Evolutionary conservation across 2,888 invertebrate species (phyloP).

Genomic region (Maniola hyperantus): DNA sequence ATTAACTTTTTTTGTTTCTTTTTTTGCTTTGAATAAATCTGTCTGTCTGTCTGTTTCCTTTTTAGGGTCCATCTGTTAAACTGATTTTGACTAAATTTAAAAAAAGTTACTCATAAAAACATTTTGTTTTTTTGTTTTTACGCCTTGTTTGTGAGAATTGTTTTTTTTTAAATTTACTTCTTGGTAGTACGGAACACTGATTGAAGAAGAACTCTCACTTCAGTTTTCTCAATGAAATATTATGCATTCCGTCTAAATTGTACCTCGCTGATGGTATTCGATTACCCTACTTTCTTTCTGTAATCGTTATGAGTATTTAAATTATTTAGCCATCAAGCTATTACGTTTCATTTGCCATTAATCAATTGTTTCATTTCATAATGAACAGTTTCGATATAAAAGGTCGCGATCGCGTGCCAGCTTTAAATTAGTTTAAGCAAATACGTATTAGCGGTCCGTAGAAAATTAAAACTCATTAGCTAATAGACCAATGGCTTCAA

Average conservation of each 20-base stretch:
- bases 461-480: conserved; percentile 37
- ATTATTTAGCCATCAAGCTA: conserved; percentile 9
- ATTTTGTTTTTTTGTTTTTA: too few species aligned
- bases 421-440: conserved; percentile 36
- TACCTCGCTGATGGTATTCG: conserved; percentile 11
- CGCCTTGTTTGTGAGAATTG: too few species aligned
- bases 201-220: not conserved
- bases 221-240: conserved; percentile 10
- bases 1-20: too few species aligned
- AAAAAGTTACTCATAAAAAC: too few species aligned
- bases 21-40: too few species aligned
- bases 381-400: conserved; percentile 19
- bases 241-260: conserved; percentile 17
- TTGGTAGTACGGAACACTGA: not conserved
- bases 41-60: too few species aligned
- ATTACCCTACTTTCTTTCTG: conserved; percentile 16
- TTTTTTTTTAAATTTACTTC: too few species aligned
- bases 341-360: conserved; percentile 25
- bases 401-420: conserved; percentile 24
- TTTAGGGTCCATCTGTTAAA: too few species aligned
- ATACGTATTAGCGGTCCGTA: conserved; percentile 29
- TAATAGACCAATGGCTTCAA: conserved; percentile 34
- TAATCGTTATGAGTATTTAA: conserved; percentile 12
- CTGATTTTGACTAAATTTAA: too few species aligned
- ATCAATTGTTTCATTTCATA: conserved; percentile 21